Base-by-base conservation (phyloP, 2,113 vertebrate species). In the Vombatus ursinus region DNA sequence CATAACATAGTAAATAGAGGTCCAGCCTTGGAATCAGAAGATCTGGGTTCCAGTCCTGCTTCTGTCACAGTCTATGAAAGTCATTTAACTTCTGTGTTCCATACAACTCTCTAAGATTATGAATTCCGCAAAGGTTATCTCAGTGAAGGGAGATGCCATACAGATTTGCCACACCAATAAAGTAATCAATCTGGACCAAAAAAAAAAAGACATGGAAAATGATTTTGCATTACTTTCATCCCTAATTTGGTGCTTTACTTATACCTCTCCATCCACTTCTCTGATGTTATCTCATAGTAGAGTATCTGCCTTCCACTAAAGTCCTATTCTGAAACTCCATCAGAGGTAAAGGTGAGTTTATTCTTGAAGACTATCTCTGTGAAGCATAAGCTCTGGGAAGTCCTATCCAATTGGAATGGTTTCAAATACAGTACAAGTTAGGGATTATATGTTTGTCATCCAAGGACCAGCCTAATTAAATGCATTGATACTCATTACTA, bases 21-120 rank as follows among this genome's bases (percentile, higher is more conserved):
- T 44, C 28, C 12, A 90, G 31, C 31, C 91, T 89, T 94, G 54
- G 52, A 94, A 51, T 95, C 47, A 94, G 31, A 84, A 92, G 19
- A 77, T 23, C n/a, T 22, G 49, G 10, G 3, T 6, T 94, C 16
- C 14, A 22, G 51, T 95, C 26, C 26, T 95, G 91, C 3, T 25
- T 95, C 31, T 47, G 47, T 68, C n/a, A 84, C 8, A 84, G 19
- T 44, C 16, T 57, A 92, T 94, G 24, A 22, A 68, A 91, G 52
- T 92, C 90, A 48, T 47, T 93, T 25, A 49, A 19, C 0, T 1
- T 61, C 0, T 44, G 31, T 8, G 7, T 84, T 44, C n/a, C 8
- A 44, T 22, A 2, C 14, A 84, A 44, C 10, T 44, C 5, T 44
- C 68, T 44, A 68, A 68, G 16, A 44, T 2, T 44, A 8, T 84